phyloP scores from a whole-genome alignment of 2,888 invertebrate genomes.

The Tipula helvola region DNA sequence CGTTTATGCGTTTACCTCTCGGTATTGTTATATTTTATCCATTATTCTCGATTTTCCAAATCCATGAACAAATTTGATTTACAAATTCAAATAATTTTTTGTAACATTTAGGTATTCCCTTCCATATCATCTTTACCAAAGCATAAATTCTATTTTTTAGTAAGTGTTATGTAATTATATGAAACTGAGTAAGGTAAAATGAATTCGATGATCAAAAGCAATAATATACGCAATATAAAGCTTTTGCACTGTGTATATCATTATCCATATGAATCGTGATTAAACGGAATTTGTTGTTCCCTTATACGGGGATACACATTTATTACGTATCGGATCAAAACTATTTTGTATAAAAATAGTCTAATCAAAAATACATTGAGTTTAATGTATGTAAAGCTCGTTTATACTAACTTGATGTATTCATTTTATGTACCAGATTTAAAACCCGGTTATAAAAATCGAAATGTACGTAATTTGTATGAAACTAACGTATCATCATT shows the following conservation, averaged over 20 bases:
- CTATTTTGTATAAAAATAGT: not conserved
- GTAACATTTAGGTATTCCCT: not conserved
- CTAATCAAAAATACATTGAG: not conserved
- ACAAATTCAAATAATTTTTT: not conserved
- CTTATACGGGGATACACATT: not conserved
- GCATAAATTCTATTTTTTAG: not conserved
- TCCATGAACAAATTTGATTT: slow-evolving; percentile 4
- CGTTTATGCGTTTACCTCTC: not conserved
- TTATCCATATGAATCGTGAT: not conserved
- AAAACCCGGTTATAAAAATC: not conserved
- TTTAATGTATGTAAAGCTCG: not conserved
- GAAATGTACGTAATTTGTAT: not conserved
- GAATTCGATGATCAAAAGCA: not conserved
- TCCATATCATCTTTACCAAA: not conserved
- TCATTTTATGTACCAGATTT: not conserved
- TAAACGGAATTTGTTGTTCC: not conserved
- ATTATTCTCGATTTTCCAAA: slow-evolving; percentile 4
- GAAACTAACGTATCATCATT: not conserved
- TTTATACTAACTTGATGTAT: not conserved
- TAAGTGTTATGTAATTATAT: not conserved
- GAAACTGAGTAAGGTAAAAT: not conserved
- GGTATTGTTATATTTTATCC: not conserved
- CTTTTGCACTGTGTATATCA: not conserved
- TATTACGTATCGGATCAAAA: not conserved
- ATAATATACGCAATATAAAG: not conserved